Conservation (phyloP, 2,888 invertebrate species). For the Sipunculus nudus region DNA sequence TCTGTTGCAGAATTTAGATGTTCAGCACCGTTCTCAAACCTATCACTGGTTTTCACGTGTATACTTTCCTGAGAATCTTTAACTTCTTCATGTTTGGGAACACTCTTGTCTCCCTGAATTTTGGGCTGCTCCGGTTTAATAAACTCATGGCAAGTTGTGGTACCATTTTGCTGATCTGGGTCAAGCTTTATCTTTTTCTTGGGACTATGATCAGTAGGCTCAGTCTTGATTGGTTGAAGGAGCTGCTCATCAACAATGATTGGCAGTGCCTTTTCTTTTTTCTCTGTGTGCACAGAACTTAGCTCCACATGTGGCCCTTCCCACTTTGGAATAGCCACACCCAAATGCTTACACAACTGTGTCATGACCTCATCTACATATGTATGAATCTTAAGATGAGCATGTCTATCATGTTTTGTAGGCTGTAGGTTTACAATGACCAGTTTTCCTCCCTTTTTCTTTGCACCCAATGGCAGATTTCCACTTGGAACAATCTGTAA, state of each 20-base stretch:
- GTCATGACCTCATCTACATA: conserved; percentile 83
- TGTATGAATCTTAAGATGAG: conserved; percentile 85
- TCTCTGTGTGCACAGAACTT: conserved; percentile 50
- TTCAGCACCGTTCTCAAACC: no score
- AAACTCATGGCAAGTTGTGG: no score
- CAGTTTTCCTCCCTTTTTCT: conserved; percentile 86
- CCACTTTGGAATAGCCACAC: conserved; percentile 80
- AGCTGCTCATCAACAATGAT: conserved; percentile 1
- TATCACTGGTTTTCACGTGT: no score
- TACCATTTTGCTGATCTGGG: no score
- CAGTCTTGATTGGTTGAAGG: no score
- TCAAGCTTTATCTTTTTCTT: no score
- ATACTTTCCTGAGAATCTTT: no score
- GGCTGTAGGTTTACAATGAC: conserved; percentile 96
- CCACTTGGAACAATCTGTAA: conserved; percentile 98
- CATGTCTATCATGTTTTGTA: conserved; percentile 97
- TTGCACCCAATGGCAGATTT: conserved; percentile 83
- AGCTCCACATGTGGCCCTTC: conserved; percentile 58
- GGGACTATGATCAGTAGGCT: no score
- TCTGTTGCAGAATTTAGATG: no score
- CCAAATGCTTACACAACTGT: conserved; percentile 71
- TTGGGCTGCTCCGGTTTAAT: no score
- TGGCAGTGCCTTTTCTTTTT: conserved; percentile 44
- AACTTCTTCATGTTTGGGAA: no score
- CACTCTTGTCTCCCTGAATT: no score